Evolutionary conservation across 2,113 vertebrate genomes (phyloP).

Genomic region (Amazona guildingii): DNA sequence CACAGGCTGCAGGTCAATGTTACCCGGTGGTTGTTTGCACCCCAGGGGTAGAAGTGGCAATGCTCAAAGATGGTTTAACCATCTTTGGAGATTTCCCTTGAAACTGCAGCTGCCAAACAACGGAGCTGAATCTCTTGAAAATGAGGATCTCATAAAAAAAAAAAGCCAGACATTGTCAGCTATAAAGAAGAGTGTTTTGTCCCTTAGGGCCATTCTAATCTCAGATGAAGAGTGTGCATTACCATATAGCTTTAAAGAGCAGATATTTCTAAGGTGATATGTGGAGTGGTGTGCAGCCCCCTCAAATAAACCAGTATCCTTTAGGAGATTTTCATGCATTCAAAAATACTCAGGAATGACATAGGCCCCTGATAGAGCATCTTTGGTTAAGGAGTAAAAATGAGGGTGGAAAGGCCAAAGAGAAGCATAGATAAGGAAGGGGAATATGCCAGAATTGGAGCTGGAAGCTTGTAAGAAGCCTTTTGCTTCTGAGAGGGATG

Average conservation of each 20-base stretch:
- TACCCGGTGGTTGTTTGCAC: not conserved
- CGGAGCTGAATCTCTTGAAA: not conserved
- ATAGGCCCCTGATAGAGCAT: not conserved
- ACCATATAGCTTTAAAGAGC: conserved; percentile 67
- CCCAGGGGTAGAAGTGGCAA: not conserved
- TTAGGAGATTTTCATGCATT: not conserved
- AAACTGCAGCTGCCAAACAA: not conserved
- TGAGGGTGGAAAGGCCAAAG: not conserved
- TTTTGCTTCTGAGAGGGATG: accelerated
- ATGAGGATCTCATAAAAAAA: conserved; percentile 29
- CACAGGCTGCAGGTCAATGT: too few species aligned
- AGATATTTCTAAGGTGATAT: conserved; percentile 50
- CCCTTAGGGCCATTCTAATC: conserved; percentile 62
- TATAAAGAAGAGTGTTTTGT: not conserved
- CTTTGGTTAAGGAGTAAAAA: not conserved
- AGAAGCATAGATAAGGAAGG: accelerated
- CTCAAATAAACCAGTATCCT: not conserved
- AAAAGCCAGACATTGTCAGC: conserved; percentile 55
- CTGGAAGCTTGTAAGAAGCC: not conserved
- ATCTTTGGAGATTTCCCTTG: not conserved
- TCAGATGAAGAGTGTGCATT: conserved; percentile 46
- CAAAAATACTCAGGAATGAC: not conserved
- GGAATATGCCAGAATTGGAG: not conserved
- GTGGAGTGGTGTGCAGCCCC: not conserved
- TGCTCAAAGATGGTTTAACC: not conserved